These are phyloP conservation scores for Alces alces DNA, from an alignment of 2,113 vertebrate species.

Conservation along the genomic window DNA sequence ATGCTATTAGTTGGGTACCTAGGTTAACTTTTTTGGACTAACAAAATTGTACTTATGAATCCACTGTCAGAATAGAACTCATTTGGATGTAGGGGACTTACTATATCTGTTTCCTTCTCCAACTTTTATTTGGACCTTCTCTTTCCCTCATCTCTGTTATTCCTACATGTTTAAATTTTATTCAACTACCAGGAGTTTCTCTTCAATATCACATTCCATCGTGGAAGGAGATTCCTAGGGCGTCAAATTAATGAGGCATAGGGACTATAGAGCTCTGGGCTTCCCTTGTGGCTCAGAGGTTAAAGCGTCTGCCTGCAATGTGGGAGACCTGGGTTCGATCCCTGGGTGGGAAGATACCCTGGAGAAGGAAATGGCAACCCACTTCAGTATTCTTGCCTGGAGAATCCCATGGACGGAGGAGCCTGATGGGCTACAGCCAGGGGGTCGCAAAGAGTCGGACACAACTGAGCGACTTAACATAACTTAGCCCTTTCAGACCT, in stretches of 20 bases:
- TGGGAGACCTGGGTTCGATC: too few relatives aligned
- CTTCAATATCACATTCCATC: not conserved
- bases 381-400: too few relatives aligned
- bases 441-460: too few relatives aligned
- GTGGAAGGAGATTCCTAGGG: not conserved
- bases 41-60: not conserved
- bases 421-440: too few relatives aligned
- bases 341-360: too few relatives aligned
- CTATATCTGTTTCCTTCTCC: not conserved
- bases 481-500: not conserved
- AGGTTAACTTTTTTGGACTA: not conserved
- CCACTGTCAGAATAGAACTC: not conserved
- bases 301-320: too few relatives aligned
- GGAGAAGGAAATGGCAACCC: too few relatives aligned
- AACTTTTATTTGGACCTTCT: not conserved
- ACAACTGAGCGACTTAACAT: too few relatives aligned
- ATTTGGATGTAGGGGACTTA: not conserved
- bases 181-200: not conserved
- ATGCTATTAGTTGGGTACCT: not conserved
- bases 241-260: not conserved
- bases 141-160: not conserved
- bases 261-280: not conserved
- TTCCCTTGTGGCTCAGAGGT: too few relatives aligned
- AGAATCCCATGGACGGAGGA: too few relatives aligned
- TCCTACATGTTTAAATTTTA: not conserved